Percentiles rank a stretch among this genome's conserved stretches.
Conservation (phyloP, 2,888 invertebrate genomes). For the Antheraea assamensis region DNA sequence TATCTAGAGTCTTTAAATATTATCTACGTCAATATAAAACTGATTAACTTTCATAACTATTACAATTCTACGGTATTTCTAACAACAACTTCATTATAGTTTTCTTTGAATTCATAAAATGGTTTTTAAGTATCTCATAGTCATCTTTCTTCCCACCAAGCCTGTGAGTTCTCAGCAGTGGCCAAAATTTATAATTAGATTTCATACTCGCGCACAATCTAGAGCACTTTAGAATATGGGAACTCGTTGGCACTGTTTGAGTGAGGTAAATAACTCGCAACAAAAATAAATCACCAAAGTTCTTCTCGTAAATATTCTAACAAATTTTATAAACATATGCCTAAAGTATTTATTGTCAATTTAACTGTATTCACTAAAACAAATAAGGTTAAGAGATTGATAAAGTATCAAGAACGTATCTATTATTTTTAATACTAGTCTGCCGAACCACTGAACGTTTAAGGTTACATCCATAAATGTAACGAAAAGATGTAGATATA, state of each 20-base stretch:
- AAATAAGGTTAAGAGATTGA: neutral
- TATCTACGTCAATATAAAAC: neutral
- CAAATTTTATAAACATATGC: neutral
- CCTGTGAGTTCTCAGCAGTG: conserved; percentile 46
- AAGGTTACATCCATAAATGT: neutral
- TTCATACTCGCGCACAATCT: conserved; percentile 6
- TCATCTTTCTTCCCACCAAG: neutral
- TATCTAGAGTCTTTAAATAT: neutral
- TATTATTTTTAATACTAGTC: neutral
- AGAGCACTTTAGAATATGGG: conserved; percentile 13
- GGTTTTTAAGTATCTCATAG: neutral
- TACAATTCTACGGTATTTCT: neutral
- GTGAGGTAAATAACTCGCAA: conserved; percentile 8
- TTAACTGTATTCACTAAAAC: neutral
- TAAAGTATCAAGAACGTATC: neutral
- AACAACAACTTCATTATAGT: neutral
- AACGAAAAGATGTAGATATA: neutral
- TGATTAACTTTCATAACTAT: neutral
- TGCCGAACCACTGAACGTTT: neutral
- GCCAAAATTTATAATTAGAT: conserved; percentile 42
- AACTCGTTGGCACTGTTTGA: conserved; percentile 16
- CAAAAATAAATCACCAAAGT: neutral
- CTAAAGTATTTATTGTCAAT: neutral
- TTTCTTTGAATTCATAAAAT: neutral
- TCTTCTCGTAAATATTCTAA: neutral